phyloP scores from a whole-genome alignment of 2,888 invertebrate genomes.

The Hypena proboscidalis region DNA sequence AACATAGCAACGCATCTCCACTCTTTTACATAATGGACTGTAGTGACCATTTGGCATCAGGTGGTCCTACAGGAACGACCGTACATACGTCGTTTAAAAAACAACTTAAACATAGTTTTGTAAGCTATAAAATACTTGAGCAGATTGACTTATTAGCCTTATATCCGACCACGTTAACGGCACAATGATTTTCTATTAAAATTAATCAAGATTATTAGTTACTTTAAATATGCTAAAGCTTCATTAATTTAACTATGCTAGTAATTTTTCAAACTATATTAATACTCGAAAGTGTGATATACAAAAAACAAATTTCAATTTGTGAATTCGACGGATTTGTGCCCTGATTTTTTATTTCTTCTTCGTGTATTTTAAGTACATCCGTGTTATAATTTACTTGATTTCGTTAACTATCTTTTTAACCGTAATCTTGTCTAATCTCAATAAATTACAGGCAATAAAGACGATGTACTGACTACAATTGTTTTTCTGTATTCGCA shows the following conservation, averaged over 20 bases:
- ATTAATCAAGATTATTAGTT: conserved; percentile 19
- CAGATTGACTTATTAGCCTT: conserved; percentile 31
- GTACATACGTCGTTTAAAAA: too few relatives aligned
- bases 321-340: conserved; percentile 2
- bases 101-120: too few relatives aligned
- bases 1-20: too few relatives aligned
- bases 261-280: conserved; percentile 1
- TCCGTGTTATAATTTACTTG: conserved; percentile 33
- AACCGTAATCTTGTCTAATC: conserved; percentile 49
- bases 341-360: conserved; percentile 33
- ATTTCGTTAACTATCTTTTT: conserved; percentile 39
- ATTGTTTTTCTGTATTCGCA: conserved; percentile 62
- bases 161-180: conserved; percentile 28
- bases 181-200: conserved; percentile 18
- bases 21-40: too few relatives aligned
- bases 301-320: conserved; percentile 1
- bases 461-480: conserved; percentile 60
- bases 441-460: conserved; percentile 69
- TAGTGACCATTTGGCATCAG: too few relatives aligned
- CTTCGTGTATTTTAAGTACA: conserved; percentile 32
- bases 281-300: conserved; percentile 9
- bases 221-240: conserved; percentile 12
- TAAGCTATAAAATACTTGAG: too few relatives aligned
- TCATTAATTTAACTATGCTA: conserved; percentile 9
- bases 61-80: too few relatives aligned